These are phyloP conservation scores for Simalia tracyae DNA, from an alignment of 2,797 vertebrate species.

Conservation along the genomic window DNA sequence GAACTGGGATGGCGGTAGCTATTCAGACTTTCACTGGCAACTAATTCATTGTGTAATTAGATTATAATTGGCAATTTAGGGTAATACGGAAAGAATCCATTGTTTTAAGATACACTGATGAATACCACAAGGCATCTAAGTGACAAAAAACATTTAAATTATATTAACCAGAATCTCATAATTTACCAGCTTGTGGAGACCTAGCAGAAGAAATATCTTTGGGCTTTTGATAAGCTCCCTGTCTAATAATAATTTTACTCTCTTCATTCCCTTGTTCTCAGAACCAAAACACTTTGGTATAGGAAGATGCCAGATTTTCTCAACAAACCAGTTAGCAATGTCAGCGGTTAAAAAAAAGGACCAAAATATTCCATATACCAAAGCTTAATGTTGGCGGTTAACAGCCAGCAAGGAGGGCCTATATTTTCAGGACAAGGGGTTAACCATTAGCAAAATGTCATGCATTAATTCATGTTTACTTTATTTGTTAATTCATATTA, in stretches of 20 bases:
- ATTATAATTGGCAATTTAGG: not conserved
- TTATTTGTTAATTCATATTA: not conserved
- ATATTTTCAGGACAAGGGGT: not conserved
- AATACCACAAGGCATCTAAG: not conserved
- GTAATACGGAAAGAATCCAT: not conserved
- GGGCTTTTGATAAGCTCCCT: not conserved
- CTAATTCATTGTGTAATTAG: not conserved
- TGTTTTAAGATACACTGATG: slow-evolving; percentile 1
- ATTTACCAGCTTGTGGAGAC: not conserved
- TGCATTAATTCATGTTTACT: not conserved
- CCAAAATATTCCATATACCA: not conserved
- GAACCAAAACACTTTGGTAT: not conserved
- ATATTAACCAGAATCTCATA: not conserved
- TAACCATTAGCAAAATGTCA: not conserved
- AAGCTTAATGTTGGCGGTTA: not conserved
- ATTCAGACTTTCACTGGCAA: not conserved
- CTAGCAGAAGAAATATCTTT: not conserved
- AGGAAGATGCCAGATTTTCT: not conserved
- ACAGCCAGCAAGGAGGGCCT: not conserved
- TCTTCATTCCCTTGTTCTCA: not conserved
- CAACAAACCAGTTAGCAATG: not conserved
- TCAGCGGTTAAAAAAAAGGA: not conserved
- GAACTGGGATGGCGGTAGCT: not conserved
- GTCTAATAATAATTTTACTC: not conserved
- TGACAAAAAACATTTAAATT: slow-evolving; percentile 1